Evolutionary conservation across 2,797 vertebrate species (phyloP), one percentile per base, ranked within the genome.

Genomic region (Manis javanica): DNA sequence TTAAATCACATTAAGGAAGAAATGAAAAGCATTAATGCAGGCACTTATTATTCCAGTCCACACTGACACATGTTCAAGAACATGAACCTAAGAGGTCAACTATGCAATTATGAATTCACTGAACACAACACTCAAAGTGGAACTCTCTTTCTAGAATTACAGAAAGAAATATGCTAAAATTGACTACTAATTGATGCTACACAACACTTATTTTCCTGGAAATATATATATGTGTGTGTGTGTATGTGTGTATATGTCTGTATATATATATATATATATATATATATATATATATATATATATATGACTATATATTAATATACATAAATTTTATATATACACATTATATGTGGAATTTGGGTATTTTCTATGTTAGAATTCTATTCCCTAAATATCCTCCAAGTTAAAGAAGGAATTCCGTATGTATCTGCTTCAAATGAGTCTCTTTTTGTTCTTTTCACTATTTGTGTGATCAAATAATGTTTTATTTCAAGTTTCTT

Each of bases 81-180:
- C 15, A 94, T 51, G 92, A 94, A 55, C 81, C 69, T 37, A 59
- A 93, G 81, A 61, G 81, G 39, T 98, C 91, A 96, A 87, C 55
- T 96, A 66, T 87, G 37, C 23, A 96, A 96, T 95, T 97, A 88
- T 63, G 84, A 91, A 94, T 96, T 98, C 90, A 96, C 78, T 86
- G 81, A 91, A 86, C 51, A 91, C 74, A 64, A 26, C 19, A 90
- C 19, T 68, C 55, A 59, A 87, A 95, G 19, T n/a, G 93, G 55
- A 92, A 51, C 94, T 83, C 46, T 96, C 29, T 81, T 97, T 66
- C 31, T 90, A 97, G 61, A 84, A 96, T 97, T 96, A 94, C 64
- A 97, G 31, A 89, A 90, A 75, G 8, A 96, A 95, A 8, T 10
- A 85, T 97, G 79, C 1, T 82, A 74, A 95, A 82, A 82, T 39